Base-by-base conservation (phyloP, 92 coral and sea anemone genomes). In the Siderastrea siderea region DNA sequence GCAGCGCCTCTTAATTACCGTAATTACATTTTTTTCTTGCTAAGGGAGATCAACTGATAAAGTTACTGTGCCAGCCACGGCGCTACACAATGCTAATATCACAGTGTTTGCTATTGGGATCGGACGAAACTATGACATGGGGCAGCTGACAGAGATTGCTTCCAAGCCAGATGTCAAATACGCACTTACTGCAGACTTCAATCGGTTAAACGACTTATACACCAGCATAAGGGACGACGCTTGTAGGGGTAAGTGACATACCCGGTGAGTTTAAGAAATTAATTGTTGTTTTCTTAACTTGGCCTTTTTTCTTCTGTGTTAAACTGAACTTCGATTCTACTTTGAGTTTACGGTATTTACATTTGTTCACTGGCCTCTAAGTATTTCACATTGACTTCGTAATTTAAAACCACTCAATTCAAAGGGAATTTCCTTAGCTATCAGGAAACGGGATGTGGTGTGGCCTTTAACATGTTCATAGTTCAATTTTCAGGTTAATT, bases 101-200 rank as follows among this genome's bases (percentile, higher is more conserved):
- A 90, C 91, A 8, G 89, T 90, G 59, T 90, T 81, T 62, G 87
- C 91, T 2, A 69, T 90, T 46, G 93, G 93, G 6, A 68, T 90
- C 4, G 93, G 93, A 14, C 72, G 80, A 43, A 66, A 73, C 60
- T 69, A 79, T 7, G 63, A 64, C 46, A 73, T 72, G 6, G 49
- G 19, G 16, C 87, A 90, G 53, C 87, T 90, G 3, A 51, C 47
- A 6, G 80, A 57, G 5, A 90, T 90, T 47, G 75, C 93, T 46
- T 73, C 91, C 14, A 84, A 86, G 52, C 93, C 93, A 8, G 84
- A 68, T 26, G 16, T 13, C 0, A 77, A 67, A 49, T 90, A 79
- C 82, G 78, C 85, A 16, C 78, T 80, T 26, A 73, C 69, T 44
- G 61, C 91, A 60, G 89, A 88, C 12, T 86, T 90, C 65, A 88